These are phyloP conservation scores for Pheosia tremula DNA, from an alignment of 2,888 invertebrate species.

Conservation along the genomic window DNA sequence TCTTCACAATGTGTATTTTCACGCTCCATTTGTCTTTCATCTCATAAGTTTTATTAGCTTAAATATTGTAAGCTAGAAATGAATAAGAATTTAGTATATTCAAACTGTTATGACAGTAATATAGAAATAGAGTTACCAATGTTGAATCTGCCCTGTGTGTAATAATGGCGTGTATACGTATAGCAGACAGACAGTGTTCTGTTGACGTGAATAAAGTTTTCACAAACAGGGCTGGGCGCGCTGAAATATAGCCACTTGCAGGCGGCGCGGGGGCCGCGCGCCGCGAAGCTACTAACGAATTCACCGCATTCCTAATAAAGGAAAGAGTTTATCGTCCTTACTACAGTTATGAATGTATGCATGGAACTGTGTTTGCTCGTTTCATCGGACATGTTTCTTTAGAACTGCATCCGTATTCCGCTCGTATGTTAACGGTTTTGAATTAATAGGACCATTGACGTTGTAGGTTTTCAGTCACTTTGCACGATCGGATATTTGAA, in stretches of 20 bases:
- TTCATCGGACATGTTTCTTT: conserved; percentile 5
- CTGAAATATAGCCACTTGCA: conserved; percentile 75
- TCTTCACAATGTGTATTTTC: too few relatives aligned
- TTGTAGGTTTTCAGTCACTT: background rate
- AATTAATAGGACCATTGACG: background rate
- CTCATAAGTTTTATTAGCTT: too few relatives aligned
- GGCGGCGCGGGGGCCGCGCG: conserved; percentile 58
- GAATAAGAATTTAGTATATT: too few relatives aligned
- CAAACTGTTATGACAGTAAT: too few relatives aligned
- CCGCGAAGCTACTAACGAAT: conserved; percentile 51
- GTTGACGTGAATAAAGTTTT: conserved; percentile 72
- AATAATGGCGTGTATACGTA: conserved; percentile 47
- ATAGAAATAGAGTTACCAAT: too few relatives aligned
- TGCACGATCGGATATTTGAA: background rate
- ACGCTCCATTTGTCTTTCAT: too few relatives aligned
- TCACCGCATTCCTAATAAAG: conserved; percentile 45
- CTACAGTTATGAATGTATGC: conserved; percentile 28
- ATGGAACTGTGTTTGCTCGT: background rate
- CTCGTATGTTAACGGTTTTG: conserved; percentile 2
- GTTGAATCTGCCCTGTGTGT: conserved; percentile 19
- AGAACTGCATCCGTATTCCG: background rate
- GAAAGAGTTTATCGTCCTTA: conserved; percentile 44
- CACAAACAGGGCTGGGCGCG: conserved; percentile 59
- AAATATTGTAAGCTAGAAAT: too few relatives aligned
- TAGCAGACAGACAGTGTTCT: conserved; percentile 63